These are phyloP conservation scores for Pitangus sulphuratus DNA, from an alignment of 2,797 vertebrate species.

Conservation along the genomic window DNA sequence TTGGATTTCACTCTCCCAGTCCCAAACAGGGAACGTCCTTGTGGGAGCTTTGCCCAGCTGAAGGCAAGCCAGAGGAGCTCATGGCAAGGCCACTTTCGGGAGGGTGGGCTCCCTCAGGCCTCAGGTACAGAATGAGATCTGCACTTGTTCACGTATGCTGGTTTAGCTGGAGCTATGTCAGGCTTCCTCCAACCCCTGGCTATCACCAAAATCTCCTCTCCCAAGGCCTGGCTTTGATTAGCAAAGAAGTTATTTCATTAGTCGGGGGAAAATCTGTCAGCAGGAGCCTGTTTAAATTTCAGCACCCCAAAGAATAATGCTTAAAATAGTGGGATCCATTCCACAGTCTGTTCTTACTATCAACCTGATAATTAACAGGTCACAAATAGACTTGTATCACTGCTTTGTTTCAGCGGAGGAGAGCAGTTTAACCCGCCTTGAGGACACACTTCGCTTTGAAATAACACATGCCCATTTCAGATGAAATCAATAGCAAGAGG, in stretches of 20 bases:
- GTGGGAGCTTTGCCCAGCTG: accelerated
- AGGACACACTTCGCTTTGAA: neutral
- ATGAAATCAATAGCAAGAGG: neutral
- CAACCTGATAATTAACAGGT: constrained; percentile 48
- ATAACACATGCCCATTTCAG: neutral
- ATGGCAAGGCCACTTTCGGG: accelerated
- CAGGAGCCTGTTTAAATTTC: constrained; percentile 59
- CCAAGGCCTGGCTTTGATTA: constrained; percentile 55
- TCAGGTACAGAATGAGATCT: accelerated
- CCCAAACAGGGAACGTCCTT: accelerated
- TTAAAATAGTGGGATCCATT: neutral
- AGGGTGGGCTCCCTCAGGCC: neutral
- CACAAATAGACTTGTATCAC: neutral
- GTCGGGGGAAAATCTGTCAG: constrained; percentile 17
- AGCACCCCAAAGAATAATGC: constrained; percentile 59
- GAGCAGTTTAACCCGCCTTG: neutral
- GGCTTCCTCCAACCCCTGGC: neutral
- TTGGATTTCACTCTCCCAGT: neutral
- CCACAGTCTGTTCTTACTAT: constrained; percentile 12
- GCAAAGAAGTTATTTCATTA: constrained; percentile 42
- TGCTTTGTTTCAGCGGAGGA: neutral
- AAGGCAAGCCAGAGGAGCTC: neutral
- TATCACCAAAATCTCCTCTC: neutral
- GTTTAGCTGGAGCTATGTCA: neutral
- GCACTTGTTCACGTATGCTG: accelerated